Conservation (phyloP, 92 coral and sea anemone species). For the Actinernus sp. region DNA sequence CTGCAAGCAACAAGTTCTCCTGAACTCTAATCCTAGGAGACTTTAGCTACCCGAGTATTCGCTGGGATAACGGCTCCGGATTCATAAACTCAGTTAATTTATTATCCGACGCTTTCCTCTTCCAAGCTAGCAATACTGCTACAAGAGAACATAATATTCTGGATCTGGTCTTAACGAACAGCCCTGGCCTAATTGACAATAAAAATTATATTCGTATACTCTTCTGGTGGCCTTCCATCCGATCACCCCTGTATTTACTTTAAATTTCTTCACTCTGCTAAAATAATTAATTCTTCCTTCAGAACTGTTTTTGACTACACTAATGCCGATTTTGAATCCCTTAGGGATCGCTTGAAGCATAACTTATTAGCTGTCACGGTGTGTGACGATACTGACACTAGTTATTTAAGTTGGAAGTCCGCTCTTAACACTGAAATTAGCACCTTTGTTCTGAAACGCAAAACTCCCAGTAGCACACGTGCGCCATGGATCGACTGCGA, state of each 20-base stretch:
- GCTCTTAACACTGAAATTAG: neutral
- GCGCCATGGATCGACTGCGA: conserved; percentile 29
- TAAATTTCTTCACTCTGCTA: no score
- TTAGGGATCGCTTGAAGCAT: neutral
- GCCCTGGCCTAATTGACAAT: no score
- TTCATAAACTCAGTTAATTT: neutral
- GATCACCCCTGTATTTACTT: no score
- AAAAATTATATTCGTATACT: no score
- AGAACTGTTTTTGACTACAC: neutral
- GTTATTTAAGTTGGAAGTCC: neutral
- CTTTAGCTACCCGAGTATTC: neutral
- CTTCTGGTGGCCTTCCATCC: no score
- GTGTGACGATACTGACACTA: neutral
- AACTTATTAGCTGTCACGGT: neutral
- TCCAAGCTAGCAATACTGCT: neutral
- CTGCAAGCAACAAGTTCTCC: neutral
- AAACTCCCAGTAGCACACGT: neutral
- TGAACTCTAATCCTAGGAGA: neutral
- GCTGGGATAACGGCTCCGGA: neutral
- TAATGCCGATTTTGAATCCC: neutral
- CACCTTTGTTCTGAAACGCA: conserved; percentile 6
- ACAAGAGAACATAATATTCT: neutral
- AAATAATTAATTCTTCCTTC: neutral
- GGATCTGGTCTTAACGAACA: neutral
- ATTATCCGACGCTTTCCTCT: neutral